A percentile compares a stretch with the other conserved stretches of the same genome.
phyloP scores from a whole-genome alignment of 1,140 invertebrate species.

The Homalodisca vitripennis region DNA sequence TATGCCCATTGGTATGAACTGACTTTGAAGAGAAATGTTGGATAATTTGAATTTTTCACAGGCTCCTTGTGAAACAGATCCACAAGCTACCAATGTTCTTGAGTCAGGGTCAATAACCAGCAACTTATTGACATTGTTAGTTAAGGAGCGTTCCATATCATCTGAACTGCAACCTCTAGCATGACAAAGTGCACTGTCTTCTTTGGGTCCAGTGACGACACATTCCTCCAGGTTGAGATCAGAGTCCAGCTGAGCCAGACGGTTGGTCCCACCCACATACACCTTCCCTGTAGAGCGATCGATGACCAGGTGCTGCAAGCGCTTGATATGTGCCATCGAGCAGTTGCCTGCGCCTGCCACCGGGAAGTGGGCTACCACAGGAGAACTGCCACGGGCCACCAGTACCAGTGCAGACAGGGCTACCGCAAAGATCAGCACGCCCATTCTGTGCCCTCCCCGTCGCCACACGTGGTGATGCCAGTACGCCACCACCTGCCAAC shows the following conservation, averaged over 20 bases:
- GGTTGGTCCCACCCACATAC: constrained; percentile 60
- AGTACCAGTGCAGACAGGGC: constrained; percentile 13
- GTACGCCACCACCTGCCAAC: constrained; percentile 29
- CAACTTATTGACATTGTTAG: constrained; percentile 90
- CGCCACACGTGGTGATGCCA: constrained; percentile 21
- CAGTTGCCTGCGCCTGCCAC: constrained; percentile 27
- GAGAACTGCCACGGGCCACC: constrained; percentile 4
- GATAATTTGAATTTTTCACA: constrained; percentile 81
- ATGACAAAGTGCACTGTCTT: constrained; percentile 85
- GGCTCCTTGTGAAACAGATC: constrained; percentile 83
- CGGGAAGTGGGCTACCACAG: constrained; percentile 34
- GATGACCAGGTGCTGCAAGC: constrained; percentile 51
- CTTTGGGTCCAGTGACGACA: constrained; percentile 62
- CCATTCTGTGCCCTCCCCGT: constrained; percentile 31
- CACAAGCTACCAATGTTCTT: constrained; percentile 81
- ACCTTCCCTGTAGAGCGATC: constrained; percentile 53
- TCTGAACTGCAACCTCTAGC: constrained; percentile 70
- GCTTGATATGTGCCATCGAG: constrained; percentile 32
- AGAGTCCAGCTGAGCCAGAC: constrained; percentile 55
- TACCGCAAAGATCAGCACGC: constrained; percentile 30
- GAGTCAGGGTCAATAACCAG: constrained; percentile 83
- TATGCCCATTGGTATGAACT: constrained; percentile 75
- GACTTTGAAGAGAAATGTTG: constrained; percentile 73
- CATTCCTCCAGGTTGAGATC: constrained; percentile 50
- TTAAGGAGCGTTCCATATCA: constrained; percentile 63